Conservation (phyloP, 2,888 invertebrate genomes). For the Drosophila incognita region DNA sequence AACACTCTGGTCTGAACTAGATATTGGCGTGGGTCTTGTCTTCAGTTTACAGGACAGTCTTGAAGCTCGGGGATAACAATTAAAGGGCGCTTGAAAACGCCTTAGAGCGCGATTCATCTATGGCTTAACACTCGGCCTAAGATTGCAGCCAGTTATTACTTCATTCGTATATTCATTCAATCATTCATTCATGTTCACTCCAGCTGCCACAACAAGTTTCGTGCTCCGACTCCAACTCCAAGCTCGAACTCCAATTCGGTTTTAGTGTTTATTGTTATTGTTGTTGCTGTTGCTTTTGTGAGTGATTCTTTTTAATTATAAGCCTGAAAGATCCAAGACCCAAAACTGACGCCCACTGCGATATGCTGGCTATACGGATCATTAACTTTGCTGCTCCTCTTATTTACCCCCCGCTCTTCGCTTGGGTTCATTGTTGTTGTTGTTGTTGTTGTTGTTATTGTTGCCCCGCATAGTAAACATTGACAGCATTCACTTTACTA, state of each 20-base stretch:
- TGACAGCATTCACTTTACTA: slow-evolving; percentile 46
- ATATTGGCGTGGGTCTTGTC: neutral
- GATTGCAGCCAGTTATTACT: slow-evolving; percentile 28
- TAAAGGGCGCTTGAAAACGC: slow-evolving; percentile 51
- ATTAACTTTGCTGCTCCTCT: slow-evolving; percentile 45
- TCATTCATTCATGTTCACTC: slow-evolving; percentile 49
- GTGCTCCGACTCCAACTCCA: slow-evolving; percentile 21
- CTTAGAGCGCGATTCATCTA: slow-evolving; percentile 23
- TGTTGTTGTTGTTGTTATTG: slow-evolving; percentile 12
- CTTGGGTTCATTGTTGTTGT: slow-evolving; percentile 9
- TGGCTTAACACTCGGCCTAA: slow-evolving; percentile 1
- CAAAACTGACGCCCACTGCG: slow-evolving; percentile 47
- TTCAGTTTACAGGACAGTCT: neutral
- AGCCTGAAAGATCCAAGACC: slow-evolving; percentile 30
- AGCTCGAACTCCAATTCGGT: slow-evolving; percentile 8
- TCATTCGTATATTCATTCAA: slow-evolving; percentile 28
- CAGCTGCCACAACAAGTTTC: slow-evolving; percentile 45
- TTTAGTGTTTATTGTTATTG: slow-evolving; percentile 10
- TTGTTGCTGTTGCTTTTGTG: slow-evolving; percentile 28
- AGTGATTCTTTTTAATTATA: slow-evolving; percentile 54
- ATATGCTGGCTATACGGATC: slow-evolving; percentile 39
- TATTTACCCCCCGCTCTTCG: slow-evolving; percentile 8
- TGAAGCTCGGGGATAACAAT: slow-evolving; percentile 23
- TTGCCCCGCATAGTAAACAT: slow-evolving; percentile 51
- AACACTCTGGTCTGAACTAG: neutral